Evolutionary conservation across 2,797 vertebrate species (phyloP), one percentile per base, ranked within the genome.

Genomic region (Paratrypauchen microcephalus): DNA sequence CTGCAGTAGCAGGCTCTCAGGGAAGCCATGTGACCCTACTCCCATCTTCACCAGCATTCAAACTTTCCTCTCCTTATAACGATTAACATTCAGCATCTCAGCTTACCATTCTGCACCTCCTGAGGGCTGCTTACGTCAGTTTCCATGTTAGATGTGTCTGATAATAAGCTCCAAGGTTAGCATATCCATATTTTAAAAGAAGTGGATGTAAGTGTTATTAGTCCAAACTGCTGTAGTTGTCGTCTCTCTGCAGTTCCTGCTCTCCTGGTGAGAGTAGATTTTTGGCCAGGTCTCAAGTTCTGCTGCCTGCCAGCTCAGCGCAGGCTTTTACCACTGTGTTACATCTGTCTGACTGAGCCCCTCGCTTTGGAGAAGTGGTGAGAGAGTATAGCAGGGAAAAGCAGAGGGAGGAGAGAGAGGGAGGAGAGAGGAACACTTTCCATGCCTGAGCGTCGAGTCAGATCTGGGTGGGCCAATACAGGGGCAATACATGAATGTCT

Each of bases 71-170:
- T 70, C 68, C 66, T 71, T 59, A 18, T 13, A 55, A 61, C 75
- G 48, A 1, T 48, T 67, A 57, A 16, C n/a, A 23, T 69, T 75
- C 52, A 39, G 55, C 58, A 39, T 70, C 47, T 50, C 47, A 60
- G 91, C 96, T 96, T 94, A 98, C 96, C 96, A 91, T 91, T 90
- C 79, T 92, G 93, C 84, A 90, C 84, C 83, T 95, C 95, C 79
- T 87, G 91, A 79, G 93, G 93, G 84, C 86, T 85, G 83, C 91
- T 91, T 86, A 88, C 86, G 86, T 94, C 92, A 69, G 93, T 89
- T 87, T 98, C 96, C 97, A 98, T 97, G 91, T 69, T 86, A 61
- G 85, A 77, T 88, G 90, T 83, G 87, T 89, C 86, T 89, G 77
- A 76, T 52, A 76, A 60, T 36, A 59, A 82, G 76, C 5, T 41